phyloP scores from a whole-genome alignment of 2,797 vertebrate genomes.

The Enteromius trimaculatus region DNA sequence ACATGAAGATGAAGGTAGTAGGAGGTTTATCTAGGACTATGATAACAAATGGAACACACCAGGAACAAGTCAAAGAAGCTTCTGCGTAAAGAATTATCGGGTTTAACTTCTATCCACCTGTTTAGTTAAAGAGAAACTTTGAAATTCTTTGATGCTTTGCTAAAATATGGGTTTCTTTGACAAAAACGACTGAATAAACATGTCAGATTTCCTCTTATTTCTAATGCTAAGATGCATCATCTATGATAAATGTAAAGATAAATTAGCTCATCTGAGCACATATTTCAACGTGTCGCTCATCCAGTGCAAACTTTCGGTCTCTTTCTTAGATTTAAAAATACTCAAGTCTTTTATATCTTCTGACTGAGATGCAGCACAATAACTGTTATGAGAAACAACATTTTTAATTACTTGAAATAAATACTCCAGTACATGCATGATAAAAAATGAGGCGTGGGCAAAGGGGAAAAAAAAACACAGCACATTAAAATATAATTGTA shows the following conservation, averaged over 20 bases:
- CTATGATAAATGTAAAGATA: background rate
- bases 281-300: background rate
- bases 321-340: background rate
- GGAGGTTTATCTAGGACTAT: constrained; percentile 50
- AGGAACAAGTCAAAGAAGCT: constrained; percentile 33
- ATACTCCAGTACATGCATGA: constrained; percentile 99
- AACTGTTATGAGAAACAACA: constrained; percentile 86
- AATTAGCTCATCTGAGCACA: background rate
- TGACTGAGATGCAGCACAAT: constrained; percentile 52
- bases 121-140: background rate
- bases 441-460: constrained; percentile 65
- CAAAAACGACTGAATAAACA: background rate
- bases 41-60: constrained; percentile 58
- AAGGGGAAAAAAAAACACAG: constrained; percentile 70
- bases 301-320: background rate
- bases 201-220: background rate
- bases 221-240: background rate
- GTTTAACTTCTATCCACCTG: constrained; percentile 10
- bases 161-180: background rate
- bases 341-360: constrained; percentile 17
- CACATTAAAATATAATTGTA: constrained; percentile 85
- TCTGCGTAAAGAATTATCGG: constrained; percentile 10
- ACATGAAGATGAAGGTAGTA: constrained; percentile 29
- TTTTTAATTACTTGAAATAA: constrained; percentile 99
- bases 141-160: background rate